Evolutionary conservation across 2,888 invertebrate genomes (phyloP), one percentile per base, ranked within the genome.

Genomic region (Ischnura elegans): DNA sequence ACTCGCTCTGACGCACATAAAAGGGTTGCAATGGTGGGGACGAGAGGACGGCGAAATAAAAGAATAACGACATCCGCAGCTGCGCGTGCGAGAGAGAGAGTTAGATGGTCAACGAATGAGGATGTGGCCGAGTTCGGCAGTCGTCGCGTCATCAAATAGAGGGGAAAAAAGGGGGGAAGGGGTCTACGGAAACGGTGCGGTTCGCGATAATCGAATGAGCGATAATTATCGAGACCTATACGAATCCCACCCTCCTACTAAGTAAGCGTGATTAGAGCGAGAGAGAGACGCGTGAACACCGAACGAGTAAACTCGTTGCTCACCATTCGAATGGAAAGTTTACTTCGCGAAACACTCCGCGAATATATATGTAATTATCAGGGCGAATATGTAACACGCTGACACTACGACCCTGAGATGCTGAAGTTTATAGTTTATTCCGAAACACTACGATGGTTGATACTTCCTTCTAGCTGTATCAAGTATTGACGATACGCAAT

Each of bases 71-170:
- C 76, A 76, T 36, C 76, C 76, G 76, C 76, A 76, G 76, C 76
- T 76, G 76, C 76, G 76, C 76, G 76, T 76, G 76, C 76, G 76
- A 36, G 51, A 51, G 51, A 19, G 51, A 47, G 55, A 55, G 76
- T 36, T 29, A 76, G 0, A 5, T 76, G 76, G 76, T 29, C 76
- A 76, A 76, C 76, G 76, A 36, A 76, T 76, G 76, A 36, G 76
- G 76, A 76, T 76, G 76, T 76, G 76, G 76, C 76, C 76, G 76
- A 76, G 76, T 76, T 76, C 76, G 76, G 76, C 76, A 76, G 36
- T 76, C 76, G 36, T 36, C 76, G 36, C 76, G 76, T 36, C 76
- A 76, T 36, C 8, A 36, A 61, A n/a, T n/a, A n/a, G 0, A 8
- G 61, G 61, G n/a, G n/a, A n/a, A n/a, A 61, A n/a, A n/a, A n/a